Base-by-base conservation (phyloP, 2,113 vertebrate species). In the Dipodomys stephensi region DNA sequence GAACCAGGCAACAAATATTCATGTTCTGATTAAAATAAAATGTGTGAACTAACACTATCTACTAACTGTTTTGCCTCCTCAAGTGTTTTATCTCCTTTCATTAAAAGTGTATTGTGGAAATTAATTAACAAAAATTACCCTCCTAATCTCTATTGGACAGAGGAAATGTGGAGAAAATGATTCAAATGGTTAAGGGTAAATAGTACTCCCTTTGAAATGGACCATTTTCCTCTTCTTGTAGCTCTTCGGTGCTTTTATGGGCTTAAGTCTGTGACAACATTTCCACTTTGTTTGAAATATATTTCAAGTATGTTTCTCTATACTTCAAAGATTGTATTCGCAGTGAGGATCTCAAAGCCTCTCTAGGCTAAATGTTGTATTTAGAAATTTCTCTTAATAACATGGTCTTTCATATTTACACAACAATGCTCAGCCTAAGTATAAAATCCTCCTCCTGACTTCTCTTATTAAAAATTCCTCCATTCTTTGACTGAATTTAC, bases 81-180 rank as follows among this genome's bases (percentile, higher is more conserved):
- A 6, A 93, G 62, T 93, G 74, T 76, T 95, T 95, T 93, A 96
- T 96, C 71, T 90, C 25, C 28, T 90, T 91, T 96, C 69, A 76
- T 91, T 96, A 96, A 92, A 92, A 39, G 68, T 88, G 64, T 46
- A 77, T 65, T 92, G 18, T 93, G 32, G 32, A 92, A 95, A 92
- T 96, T 95, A 95, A 92, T 96, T 95, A 95, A 53, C 79, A 87
- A 83, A 86, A 35, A 88, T 76, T 77, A n/a, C 83, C 71, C 86
- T 94, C 65, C 90, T 94, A 96, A 94, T 83, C 44, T 95, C 73
- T 83, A 69, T 19, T 62, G 84, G 39, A 78, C n/a, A 88, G 53
- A 93, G 20, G 11, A 87, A 74, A 87, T 39, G 44, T 90, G 87
- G 90, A 95, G 46, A 44, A 80, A 83, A 88, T 53, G 91, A 71